phyloP scores from a whole-genome alignment of 2,888 invertebrate species.

The Neoaliturus tenellus region DNA sequence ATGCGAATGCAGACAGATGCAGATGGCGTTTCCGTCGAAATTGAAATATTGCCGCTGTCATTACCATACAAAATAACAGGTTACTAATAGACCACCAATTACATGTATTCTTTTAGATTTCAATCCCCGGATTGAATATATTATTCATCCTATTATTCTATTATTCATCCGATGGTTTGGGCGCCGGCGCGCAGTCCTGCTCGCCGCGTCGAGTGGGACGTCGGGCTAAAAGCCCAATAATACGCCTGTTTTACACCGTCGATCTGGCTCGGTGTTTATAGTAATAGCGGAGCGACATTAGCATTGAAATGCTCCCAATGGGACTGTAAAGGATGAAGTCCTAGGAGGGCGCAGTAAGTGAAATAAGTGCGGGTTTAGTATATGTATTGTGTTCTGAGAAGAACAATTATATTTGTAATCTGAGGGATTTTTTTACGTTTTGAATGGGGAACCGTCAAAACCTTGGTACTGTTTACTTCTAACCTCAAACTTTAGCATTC shows the following conservation, averaged over 20 bases:
- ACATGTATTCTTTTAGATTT: conserved; percentile 21
- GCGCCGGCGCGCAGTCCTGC: not conserved
- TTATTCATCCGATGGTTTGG: no score
- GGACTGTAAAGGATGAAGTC: not conserved
- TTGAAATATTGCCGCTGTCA: conserved; percentile 7
- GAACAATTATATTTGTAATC: no score
- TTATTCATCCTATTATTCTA: conserved; percentile 17
- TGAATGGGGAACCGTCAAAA: no score
- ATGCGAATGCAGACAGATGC: not conserved
- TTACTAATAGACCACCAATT: conserved; percentile 39
- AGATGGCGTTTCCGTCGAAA: conserved; percentile 11
- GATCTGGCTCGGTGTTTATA: not conserved
- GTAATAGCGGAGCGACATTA: conserved; percentile 3
- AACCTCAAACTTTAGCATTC: no score
- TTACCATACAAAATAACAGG: conserved; percentile 39
- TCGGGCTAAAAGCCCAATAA: conserved; percentile 25
- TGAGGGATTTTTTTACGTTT: no score
- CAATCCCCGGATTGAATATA: not conserved
- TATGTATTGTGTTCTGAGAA: no score
- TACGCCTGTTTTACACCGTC: conserved; percentile 1
- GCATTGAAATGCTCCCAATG: conserved; percentile 1
- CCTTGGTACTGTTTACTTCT: no score
- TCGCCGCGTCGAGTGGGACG: not conserved
- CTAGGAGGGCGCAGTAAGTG: not conserved
- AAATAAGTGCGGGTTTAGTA: no score